These are phyloP conservation scores for Squalus acanthias DNA, from an alignment of 2,797 vertebrate genomes.

Conservation along the genomic window DNA sequence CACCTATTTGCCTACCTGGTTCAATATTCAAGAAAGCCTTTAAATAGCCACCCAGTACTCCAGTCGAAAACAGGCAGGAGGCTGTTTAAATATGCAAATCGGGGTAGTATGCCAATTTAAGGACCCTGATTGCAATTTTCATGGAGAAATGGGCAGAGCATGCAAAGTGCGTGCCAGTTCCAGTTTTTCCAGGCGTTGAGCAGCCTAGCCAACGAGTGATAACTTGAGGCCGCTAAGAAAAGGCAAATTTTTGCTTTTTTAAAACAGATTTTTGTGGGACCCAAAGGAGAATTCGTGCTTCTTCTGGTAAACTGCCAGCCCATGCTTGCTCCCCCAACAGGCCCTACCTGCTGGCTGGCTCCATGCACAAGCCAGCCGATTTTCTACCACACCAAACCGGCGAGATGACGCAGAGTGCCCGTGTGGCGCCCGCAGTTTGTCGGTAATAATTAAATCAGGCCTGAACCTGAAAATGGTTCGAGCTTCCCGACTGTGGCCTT, in stretches of 20 bases:
- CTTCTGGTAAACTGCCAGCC: background rate
- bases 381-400: background rate
- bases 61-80: background rate
- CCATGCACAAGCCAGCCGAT: background rate
- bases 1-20: no score
- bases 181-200: background rate
- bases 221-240: background rate
- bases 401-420: background rate
- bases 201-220: background rate
- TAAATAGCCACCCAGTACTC: background rate
- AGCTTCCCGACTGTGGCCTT: no score
- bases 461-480: no score
- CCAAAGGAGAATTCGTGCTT: background rate
- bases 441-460: background rate
- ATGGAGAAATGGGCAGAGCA: background rate
- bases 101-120: background rate
- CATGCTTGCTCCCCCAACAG: background rate
- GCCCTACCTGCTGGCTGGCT: background rate
- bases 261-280: background rate
- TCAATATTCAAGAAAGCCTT: background rate
- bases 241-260: background rate
- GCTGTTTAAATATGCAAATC: background rate
- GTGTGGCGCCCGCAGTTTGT: background rate
- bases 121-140: background rate
- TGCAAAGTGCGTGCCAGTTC: background rate